phyloP scores from a whole-genome alignment of 2,888 invertebrate species.

The Netelia virgata region DNA sequence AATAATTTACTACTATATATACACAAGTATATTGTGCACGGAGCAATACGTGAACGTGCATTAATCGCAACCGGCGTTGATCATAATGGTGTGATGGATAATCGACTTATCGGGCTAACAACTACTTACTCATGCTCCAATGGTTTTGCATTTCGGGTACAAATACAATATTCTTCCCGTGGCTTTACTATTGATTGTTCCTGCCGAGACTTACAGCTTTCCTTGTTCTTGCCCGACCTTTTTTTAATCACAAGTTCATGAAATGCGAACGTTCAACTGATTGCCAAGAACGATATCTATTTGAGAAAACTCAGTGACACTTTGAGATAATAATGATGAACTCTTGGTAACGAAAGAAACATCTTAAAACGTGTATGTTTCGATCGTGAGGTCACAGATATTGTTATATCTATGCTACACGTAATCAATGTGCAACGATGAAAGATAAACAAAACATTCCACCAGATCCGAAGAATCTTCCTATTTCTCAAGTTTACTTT shows the following conservation, averaged over 20 bases:
- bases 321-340: background rate
- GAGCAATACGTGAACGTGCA: slow-evolving; percentile 59
- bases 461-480: slow-evolving; percentile 17
- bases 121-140: slow-evolving; percentile 78
- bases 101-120: slow-evolving; percentile 82
- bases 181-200: slow-evolving; percentile 33
- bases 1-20: background rate
- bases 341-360: background rate
- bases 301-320: slow-evolving; percentile 9
- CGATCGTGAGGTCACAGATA: background rate
- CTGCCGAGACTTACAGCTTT: slow-evolving; percentile 15
- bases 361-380: background rate
- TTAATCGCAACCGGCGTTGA: slow-evolving; percentile 67
- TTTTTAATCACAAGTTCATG: slow-evolving; percentile 34
- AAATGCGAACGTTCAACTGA: slow-evolving; percentile 14
- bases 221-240: slow-evolving; percentile 1
- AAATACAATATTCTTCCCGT: slow-evolving; percentile 19
- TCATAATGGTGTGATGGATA: slow-evolving; percentile 79
- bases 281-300: slow-evolving; percentile 37
- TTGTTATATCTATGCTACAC: background rate
- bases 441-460: slow-evolving; percentile 44
- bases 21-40: slow-evolving; percentile 10
- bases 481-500: slow-evolving; percentile 18
- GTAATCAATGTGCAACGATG: background rate
- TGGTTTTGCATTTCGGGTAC: slow-evolving; percentile 55